phyloP scores from a whole-genome alignment of 2,113 vertebrate species.

The western clawed frog (Xenopus tropicalis) region UCB_Xtro_10.0 CM004443.2:125913501-125914000 shows the following conservation, averaged over 20 bases:
- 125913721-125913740: conserved; percentile 35
- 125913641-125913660: conserved; percentile 26
- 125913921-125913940: conserved; percentile 13
- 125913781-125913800: conserved; percentile 21
- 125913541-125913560: conserved; percentile 43
- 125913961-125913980: neutral
- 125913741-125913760: conserved; percentile 20
- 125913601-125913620: conserved; percentile 33
- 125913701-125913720: conserved; percentile 25
- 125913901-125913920: neutral
- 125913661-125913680: conserved; percentile 39
- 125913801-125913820: conserved; percentile 30
- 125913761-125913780: conserved; percentile 28
- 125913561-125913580: conserved; percentile 35
- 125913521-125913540: conserved; percentile 31
- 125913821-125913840: conserved; percentile 16
- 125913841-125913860: neutral
- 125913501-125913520: no score
- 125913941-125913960: neutral
- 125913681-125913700: conserved; percentile 29
- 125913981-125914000: no score
- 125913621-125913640: conserved; percentile 37
- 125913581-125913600: conserved; percentile 15
- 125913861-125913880: conserved; percentile 10
- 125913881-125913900: conserved; percentile 8